Percentiles rank a stretch among this genome's conserved stretches.
phyloP scores from a whole-genome alignment of 2,797 vertebrate species.

The Petrocephalus schoutedeni region DNA sequence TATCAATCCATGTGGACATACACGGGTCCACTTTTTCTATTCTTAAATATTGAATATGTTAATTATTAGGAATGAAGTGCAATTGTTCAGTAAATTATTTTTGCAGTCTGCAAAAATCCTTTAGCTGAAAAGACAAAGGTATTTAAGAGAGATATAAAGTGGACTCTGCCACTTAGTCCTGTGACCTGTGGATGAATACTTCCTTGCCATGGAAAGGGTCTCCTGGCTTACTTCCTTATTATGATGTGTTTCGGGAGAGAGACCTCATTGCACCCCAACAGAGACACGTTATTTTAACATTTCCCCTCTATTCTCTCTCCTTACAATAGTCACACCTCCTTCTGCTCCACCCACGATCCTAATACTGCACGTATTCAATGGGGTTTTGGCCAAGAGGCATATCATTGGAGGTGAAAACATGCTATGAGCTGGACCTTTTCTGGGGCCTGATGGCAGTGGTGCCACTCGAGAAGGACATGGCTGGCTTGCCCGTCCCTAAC shows the following conservation, averaged over 20 bases:
- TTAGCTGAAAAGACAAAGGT: not conserved
- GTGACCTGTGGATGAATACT: constrained; percentile 56
- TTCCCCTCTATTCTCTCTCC: constrained; percentile 49
- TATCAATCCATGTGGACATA: not conserved
- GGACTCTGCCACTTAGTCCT: not conserved
- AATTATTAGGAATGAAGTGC: not conserved
- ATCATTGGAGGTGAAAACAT: constrained; percentile 68
- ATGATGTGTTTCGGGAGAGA: constrained; percentile 65
- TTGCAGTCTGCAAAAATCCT: not conserved
- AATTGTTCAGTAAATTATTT: not conserved
- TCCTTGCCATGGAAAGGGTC: constrained; percentile 38
- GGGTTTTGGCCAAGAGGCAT: constrained; percentile 70
- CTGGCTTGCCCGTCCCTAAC: constrained; percentile 86
- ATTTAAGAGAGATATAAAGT: constrained; percentile 21
- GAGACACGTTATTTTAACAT: constrained; percentile 69
- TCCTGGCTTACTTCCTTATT: constrained; percentile 66
- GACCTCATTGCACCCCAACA: constrained; percentile 66
- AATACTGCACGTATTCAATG: constrained; percentile 68
- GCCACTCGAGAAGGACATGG: constrained; percentile 81
- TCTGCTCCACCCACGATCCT: constrained; percentile 43
- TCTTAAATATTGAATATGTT: not conserved
- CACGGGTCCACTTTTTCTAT: not conserved
- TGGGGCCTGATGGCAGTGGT: constrained; percentile 69
- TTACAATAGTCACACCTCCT: constrained; percentile 38
- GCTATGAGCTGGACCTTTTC: constrained; percentile 66